Conservation (phyloP, 2,113 vertebrate species). For the Larimichthys crocea region DNA sequence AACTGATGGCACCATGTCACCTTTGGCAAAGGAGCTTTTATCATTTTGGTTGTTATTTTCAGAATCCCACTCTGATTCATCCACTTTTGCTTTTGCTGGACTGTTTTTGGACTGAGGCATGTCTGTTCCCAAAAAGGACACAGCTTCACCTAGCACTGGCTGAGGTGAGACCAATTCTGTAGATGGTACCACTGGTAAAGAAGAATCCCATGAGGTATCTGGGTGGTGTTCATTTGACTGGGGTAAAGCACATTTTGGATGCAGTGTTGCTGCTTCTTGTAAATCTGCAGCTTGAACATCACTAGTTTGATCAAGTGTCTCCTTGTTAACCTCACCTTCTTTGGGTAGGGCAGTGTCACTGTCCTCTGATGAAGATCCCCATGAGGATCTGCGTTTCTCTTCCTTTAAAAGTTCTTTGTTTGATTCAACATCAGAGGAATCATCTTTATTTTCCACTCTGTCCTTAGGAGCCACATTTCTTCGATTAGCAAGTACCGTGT, state of each 20-base stretch:
- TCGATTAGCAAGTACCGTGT: conserved; percentile 18
- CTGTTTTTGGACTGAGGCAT: conserved; percentile 17
- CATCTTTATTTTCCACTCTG: neutral
- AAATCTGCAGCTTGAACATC: conserved; percentile 10
- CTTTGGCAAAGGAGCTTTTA: neutral
- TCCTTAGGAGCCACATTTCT: neutral
- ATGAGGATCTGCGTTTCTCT: conserved; percentile 62
- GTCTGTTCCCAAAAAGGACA: neutral
- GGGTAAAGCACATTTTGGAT: conserved; percentile 4
- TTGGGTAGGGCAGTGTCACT: conserved; percentile 41
- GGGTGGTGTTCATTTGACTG: conserved; percentile 25
- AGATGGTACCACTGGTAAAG: conserved; percentile 19
- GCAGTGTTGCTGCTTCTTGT: conserved; percentile 16
- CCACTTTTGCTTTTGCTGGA: conserved; percentile 2
- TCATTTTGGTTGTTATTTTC: conserved; percentile 48
- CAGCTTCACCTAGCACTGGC: neutral
- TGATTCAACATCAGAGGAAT: conserved; percentile 20
- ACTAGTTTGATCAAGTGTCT: conserved; percentile 28
- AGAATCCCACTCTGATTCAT: conserved; percentile 69
- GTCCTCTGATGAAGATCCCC: conserved; percentile 72
- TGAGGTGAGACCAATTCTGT: conserved; percentile 48
- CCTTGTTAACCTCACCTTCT: conserved; percentile 29
- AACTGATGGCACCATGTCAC: neutral
- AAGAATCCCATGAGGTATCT: conserved; percentile 49
- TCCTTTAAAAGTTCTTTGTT: neutral